Percentiles rank a stretch among this genome's conserved stretches.
These are phyloP conservation scores for Heterocephalus glaber DNA, from an alignment of 2,113 vertebrate genomes.

Conservation along the genomic window DNA sequence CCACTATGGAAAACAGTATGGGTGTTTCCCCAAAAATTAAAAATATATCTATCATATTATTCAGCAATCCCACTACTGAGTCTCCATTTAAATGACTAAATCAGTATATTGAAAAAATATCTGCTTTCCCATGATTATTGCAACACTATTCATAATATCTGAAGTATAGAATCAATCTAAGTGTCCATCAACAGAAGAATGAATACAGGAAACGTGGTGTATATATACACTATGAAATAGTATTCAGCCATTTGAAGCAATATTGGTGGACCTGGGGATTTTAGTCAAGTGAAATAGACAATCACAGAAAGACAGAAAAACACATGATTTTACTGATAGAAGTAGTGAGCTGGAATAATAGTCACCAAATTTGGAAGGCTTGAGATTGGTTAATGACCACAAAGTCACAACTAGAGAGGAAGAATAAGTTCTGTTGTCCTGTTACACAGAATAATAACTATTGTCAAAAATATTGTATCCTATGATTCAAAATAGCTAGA, in stretches of 20 bases:
- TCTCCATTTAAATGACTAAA: neutral
- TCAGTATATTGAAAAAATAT: neutral
- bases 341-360: neutral
- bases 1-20: neutral
- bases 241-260: neutral
- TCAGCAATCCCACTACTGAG: neutral
- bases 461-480: neutral
- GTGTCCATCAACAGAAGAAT: no score
- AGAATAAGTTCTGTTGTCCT: neutral
- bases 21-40: neutral
- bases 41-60: neutral
- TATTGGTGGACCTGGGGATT: neutral
- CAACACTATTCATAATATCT: no score
- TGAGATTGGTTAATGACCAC: neutral
- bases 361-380: neutral
- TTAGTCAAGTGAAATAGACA: neutral
- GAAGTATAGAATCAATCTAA: no score
- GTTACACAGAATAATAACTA: neutral
- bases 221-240: neutral
- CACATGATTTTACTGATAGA: neutral
- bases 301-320: neutral
- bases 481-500: neutral
- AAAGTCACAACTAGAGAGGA: neutral
- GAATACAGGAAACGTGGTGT: no score
- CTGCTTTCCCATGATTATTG: neutral